Evolutionary conservation across 2,113 vertebrate species (phyloP).

Genomic region (Myrmecophaga tridactyla): DNA sequence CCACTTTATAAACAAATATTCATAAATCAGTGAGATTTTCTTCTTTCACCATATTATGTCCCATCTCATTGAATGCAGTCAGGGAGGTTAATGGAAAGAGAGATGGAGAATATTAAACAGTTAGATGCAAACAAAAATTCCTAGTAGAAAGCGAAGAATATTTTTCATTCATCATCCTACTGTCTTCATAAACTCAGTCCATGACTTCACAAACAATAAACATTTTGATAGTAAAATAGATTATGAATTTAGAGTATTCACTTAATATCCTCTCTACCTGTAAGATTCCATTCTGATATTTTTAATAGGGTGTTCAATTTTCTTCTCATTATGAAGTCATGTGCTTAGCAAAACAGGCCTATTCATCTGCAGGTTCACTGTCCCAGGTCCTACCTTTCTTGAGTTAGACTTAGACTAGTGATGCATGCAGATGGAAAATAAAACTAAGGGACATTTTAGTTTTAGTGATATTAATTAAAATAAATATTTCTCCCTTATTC

Average conservation of each 20-base stretch:
- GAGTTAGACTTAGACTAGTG: neutral
- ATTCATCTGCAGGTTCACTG: neutral
- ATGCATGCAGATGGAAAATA: neutral
- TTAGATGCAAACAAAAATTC: conserved; percentile 58
- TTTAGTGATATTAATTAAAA: neutral
- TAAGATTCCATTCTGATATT: neutral
- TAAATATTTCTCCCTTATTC: neutral
- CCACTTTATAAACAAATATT: conserved; percentile 55
- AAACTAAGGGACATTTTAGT: neutral
- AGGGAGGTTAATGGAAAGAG: conserved; percentile 67
- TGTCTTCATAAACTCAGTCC: conserved; percentile 41
- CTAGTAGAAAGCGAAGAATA: conserved; percentile 42
- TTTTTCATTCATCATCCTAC: conserved; percentile 42
- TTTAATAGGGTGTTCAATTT: conserved; percentile 32
- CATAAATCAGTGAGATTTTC: conserved; percentile 61
- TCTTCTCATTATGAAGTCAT: neutral
- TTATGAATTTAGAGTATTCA: neutral
- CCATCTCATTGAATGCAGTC: conserved; percentile 58
- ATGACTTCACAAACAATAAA: conserved; percentile 48
- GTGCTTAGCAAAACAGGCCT: neutral
- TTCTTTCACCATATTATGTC: neutral
- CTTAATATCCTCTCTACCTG: neutral
- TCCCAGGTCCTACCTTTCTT: neutral
- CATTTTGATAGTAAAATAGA: conserved; percentile 30
- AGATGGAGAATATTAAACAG: conserved; percentile 62